Conservation (phyloP, 2,888 invertebrate species). For the Pocota personata region DNA sequence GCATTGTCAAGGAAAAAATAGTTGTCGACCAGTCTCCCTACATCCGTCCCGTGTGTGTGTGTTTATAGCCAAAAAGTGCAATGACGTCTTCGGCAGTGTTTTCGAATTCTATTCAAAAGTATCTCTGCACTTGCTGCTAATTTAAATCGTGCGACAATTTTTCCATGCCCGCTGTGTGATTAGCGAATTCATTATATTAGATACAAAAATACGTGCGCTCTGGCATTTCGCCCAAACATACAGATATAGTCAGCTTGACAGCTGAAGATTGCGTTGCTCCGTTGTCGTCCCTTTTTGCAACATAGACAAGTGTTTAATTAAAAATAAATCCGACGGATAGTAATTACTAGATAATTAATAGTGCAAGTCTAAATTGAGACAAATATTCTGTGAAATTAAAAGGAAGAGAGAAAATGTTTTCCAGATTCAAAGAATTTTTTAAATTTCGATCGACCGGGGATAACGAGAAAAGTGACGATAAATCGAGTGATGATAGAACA, state of each 20-base stretch:
- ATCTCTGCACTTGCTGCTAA: slow-evolving; percentile 58
- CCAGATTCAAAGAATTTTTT: slow-evolving; percentile 81
- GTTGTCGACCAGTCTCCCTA: slow-evolving; percentile 40
- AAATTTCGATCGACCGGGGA: slow-evolving; percentile 76
- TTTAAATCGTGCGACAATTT: slow-evolving; percentile 64
- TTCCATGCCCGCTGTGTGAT: slow-evolving; percentile 63
- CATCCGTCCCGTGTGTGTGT: slow-evolving; percentile 27
- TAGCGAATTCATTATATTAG: slow-evolving; percentile 71
- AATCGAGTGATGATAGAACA: background rate
- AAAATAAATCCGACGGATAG: slow-evolving; percentile 70
- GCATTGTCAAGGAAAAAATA: slow-evolving; percentile 65
- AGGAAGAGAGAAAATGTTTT: slow-evolving; percentile 77
- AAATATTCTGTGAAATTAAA: slow-evolving; percentile 57
- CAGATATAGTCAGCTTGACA: slow-evolving; percentile 20
- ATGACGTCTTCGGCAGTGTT: slow-evolving; percentile 64
- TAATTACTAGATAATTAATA: slow-evolving; percentile 64
- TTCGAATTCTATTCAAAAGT: slow-evolving; percentile 47
- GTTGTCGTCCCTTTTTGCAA: slow-evolving; percentile 13
- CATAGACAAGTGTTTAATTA: slow-evolving; percentile 58
- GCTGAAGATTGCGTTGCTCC: background rate
- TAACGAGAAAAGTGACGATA: slow-evolving; percentile 51
- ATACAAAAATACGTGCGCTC: slow-evolving; percentile 51
- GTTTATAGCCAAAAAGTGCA: slow-evolving; percentile 27
- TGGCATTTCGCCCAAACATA: slow-evolving; percentile 62
- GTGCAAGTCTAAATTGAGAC: slow-evolving; percentile 73